These are phyloP conservation scores for Saccopteryx leptura DNA, from an alignment of 2,113 vertebrate species.

Conservation along the genomic window DNA sequence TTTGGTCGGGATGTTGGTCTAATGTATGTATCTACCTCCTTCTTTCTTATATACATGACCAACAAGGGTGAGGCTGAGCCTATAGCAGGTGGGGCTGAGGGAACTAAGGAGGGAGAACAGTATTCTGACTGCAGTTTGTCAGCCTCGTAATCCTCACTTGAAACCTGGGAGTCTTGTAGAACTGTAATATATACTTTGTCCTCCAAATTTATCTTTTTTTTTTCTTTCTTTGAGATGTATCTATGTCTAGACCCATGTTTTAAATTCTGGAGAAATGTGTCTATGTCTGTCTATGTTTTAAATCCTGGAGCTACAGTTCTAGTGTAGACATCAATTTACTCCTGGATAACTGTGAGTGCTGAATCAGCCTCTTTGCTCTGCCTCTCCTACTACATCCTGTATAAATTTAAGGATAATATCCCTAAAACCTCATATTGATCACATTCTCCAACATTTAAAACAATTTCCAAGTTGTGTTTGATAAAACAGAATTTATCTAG, in stretches of 20 bases:
- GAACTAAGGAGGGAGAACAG: not conserved
- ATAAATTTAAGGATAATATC: not conserved
- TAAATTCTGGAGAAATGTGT: not conserved
- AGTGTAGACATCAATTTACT: not conserved
- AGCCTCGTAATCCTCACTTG: not conserved
- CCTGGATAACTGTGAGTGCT: not conserved
- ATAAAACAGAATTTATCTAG: constrained; percentile 62
- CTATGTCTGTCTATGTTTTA: not conserved
- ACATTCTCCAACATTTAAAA: constrained; percentile 55
- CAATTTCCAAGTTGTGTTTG: constrained; percentile 49
- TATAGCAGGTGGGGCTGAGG: not conserved
- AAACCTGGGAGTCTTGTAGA: not conserved
- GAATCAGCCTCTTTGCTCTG: not conserved
- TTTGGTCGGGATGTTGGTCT: not conserved
- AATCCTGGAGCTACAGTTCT: not conserved
- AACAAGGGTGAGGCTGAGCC: not conserved
- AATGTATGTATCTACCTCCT: not conserved
- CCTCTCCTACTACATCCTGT: not conserved
- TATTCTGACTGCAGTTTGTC: not conserved
- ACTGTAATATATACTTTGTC: not conserved
- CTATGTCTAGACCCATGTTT: not conserved
- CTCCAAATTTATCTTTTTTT: not conserved
- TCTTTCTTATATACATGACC: not conserved
- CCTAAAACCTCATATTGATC: not conserved
- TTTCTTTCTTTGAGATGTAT: not conserved